Evolutionary conservation across 2,113 vertebrate species (phyloP).

Genomic region (Megaceryle maxima): DNA sequence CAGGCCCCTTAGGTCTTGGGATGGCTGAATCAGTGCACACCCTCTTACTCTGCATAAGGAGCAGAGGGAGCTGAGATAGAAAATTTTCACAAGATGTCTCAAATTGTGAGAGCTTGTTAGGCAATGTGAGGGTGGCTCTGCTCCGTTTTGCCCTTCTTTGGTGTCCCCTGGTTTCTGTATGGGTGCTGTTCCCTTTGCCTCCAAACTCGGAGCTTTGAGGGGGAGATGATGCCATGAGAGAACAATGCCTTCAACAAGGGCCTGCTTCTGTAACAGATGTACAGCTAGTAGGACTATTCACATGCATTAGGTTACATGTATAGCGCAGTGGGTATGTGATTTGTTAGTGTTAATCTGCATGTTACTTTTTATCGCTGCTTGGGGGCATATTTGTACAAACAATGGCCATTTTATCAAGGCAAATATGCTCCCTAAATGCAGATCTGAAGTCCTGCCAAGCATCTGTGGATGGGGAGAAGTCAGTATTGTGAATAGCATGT

Average conservation of each 20-base stretch:
- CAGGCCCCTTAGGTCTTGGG: not conserved
- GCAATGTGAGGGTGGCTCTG: not conserved
- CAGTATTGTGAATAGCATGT: conserved; percentile 4
- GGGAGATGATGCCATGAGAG: not conserved
- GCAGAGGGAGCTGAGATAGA: not conserved
- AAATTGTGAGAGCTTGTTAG: not conserved
- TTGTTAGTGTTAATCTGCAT: conserved; percentile 47
- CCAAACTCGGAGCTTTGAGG: not conserved
- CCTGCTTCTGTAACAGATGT: not conserved
- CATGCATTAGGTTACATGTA: not conserved
- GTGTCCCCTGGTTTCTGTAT: not conserved
- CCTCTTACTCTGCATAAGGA: not conserved
- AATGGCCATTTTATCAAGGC: conserved; percentile 15
- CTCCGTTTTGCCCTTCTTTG: not conserved
- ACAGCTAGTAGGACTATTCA: not conserved
- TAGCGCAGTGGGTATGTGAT: not conserved
- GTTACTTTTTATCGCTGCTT: conserved; percentile 44
- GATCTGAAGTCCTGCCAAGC: conserved; percentile 40
- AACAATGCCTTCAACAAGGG: not conserved
- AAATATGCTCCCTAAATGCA: not conserved
- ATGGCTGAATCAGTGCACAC: not conserved
- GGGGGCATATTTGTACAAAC: conserved; percentile 11
- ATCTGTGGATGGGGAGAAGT: conserved; percentile 17
- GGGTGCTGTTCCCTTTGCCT: not conserved
- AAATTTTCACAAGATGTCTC: not conserved